A percentile compares a stretch with the other conserved stretches of the same genome.
Evolutionary conservation across 2,797 vertebrate genomes (phyloP).

Genomic region (Pseudotriccus pelzelni): DNA sequence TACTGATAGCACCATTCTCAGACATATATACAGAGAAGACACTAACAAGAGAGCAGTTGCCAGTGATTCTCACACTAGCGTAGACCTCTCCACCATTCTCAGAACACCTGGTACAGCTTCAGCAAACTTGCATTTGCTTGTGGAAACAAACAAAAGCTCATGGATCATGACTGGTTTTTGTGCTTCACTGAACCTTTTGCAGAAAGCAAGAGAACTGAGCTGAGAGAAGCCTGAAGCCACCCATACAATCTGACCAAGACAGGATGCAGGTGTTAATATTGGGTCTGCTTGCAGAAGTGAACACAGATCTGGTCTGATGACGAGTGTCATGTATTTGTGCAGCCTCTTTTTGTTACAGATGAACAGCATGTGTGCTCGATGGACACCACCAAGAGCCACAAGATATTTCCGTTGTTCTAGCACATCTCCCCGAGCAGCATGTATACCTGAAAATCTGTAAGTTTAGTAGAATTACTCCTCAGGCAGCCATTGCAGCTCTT

Average conservation of each 20-base stretch:
- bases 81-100: not conserved
- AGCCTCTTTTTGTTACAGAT: not conserved
- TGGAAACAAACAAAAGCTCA: not conserved
- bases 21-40: not conserved
- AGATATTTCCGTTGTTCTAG: not conserved
- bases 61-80: not conserved
- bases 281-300: not conserved
- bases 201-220: not conserved
- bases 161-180: not conserved
- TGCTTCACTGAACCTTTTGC: not conserved
- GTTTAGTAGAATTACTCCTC: not conserved
- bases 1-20: not conserved
- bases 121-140: not conserved
- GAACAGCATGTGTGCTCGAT: not conserved
- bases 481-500: not conserved
- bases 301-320: not conserved
- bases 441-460: not conserved
- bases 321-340: not conserved
- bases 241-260: not conserved
- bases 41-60: not conserved
- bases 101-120: not conserved
- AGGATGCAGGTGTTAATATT: not conserved
- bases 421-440: not conserved
- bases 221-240: not conserved
- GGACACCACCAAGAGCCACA: not conserved